phyloP scores from a whole-genome alignment of 1,140 invertebrate genomes.

The Drosophila parabipectinata region DNA sequence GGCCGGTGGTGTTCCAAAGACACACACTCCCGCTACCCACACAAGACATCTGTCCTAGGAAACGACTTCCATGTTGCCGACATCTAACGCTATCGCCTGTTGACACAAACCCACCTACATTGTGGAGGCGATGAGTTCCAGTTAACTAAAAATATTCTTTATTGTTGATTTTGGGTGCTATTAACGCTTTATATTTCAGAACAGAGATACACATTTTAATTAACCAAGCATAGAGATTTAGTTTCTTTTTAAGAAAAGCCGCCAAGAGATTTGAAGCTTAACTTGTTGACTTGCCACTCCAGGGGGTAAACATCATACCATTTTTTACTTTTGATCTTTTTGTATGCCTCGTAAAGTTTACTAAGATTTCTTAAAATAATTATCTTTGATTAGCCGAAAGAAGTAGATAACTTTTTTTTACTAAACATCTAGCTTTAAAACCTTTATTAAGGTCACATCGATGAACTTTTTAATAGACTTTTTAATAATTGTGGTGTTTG shows the following conservation, averaged over 20 bases:
- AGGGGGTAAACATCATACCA: conserved; percentile 8
- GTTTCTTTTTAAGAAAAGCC: conserved; percentile 22
- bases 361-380: not conserved
- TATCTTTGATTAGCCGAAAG: conserved; percentile 20
- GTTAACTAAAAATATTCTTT: conserved; percentile 40
- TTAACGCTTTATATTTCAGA: conserved; percentile 13
- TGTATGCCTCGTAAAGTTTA: not conserved
- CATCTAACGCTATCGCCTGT: conserved; percentile 63
- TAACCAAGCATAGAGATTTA: conserved; percentile 26
- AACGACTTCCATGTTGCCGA: conserved; percentile 30
- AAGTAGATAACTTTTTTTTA: not conserved
- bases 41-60: conserved; percentile 31
- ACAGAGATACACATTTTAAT: conserved; percentile 41
- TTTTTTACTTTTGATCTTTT: conserved; percentile 5
- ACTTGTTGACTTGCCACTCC: conserved; percentile 39
- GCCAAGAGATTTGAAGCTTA: conserved; percentile 13
- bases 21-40: not conserved
- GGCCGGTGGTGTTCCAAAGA: conserved; percentile 15
- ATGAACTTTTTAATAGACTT: not conserved
- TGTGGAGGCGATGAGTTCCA: conserved; percentile 38
- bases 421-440: no score
- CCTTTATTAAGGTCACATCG: not conserved
- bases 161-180: conserved; percentile 46
- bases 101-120: conserved; percentile 50
- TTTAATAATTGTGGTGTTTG: not conserved